A percentile compares a stretch with the other conserved stretches of the same genome.
These are phyloP conservation scores for Cnemophilus loriae DNA, from an alignment of 2,113 vertebrate genomes.

Conservation along the genomic window DNA sequence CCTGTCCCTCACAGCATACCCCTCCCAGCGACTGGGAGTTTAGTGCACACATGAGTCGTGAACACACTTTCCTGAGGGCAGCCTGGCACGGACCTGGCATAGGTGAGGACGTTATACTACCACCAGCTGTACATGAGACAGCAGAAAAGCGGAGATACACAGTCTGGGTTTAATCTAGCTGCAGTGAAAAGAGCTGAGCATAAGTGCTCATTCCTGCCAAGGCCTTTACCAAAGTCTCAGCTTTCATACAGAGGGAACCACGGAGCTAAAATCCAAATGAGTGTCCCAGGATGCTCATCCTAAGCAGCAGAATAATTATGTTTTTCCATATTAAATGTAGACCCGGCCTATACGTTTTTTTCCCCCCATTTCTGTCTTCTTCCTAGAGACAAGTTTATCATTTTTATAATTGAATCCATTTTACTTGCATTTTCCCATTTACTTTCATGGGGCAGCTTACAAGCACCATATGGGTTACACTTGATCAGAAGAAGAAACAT, in stretches of 20 bases:
- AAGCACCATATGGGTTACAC: background rate
- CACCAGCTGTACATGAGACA: background rate
- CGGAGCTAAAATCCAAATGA: background rate
- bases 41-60: background rate
- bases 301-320: background rate
- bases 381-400: background rate
- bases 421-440: background rate
- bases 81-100: accelerated
- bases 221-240: background rate
- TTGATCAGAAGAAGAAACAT: background rate
- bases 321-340: background rate
- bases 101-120: background rate
- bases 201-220: background rate
- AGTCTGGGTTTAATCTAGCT: background rate
- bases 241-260: background rate
- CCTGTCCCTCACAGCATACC: background rate
- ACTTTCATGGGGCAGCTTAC: background rate
- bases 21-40: background rate
- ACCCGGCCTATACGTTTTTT: accelerated
- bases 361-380: background rate
- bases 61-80: background rate
- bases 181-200: background rate
- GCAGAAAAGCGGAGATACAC: background rate
- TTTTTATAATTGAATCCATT: background rate
- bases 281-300: background rate